Evolutionary conservation across 2,797 vertebrate genomes (phyloP).

Genomic region (Vireo griseus): DNA sequence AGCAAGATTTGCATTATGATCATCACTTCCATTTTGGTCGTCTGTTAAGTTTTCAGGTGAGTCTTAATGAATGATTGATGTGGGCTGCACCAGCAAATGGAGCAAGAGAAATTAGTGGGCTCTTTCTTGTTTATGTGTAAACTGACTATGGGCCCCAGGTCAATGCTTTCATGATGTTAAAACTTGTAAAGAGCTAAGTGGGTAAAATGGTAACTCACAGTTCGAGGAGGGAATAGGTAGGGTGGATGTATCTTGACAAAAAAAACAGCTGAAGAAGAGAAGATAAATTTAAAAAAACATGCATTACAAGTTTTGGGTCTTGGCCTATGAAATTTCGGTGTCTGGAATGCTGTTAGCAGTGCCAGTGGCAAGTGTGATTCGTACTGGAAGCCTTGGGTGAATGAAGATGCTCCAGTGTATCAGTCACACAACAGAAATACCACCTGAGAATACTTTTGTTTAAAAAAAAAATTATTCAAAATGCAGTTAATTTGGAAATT

Average conservation of each 20-base stretch:
- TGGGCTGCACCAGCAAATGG: neutral
- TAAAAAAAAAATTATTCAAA: neutral
- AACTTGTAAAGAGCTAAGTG: neutral
- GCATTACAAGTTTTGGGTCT: neutral
- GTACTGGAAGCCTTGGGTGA: neutral
- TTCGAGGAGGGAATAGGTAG: neutral
- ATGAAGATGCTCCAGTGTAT: neutral
- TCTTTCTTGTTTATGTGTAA: neutral
- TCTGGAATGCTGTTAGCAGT: neutral
- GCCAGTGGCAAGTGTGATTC: neutral
- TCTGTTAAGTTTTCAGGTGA: neutral
- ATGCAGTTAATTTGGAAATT: neutral
- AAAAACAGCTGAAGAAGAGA: neutral
- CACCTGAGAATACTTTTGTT: neutral
- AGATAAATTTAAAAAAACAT: neutral
- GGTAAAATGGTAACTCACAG: neutral
- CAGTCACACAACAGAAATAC: neutral
- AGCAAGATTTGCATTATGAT: neutral
- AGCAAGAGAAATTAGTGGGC: neutral
- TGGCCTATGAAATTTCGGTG: neutral
- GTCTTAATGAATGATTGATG: neutral
- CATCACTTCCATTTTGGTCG: neutral
- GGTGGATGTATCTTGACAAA: neutral
- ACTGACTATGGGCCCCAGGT: neutral
- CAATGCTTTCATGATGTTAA: neutral